Percentiles rank a stretch among this genome's conserved stretches.
These are phyloP conservation scores for Acheta domesticus DNA, from an alignment of 2,888 invertebrate species.

Conservation along the genomic window DNA sequence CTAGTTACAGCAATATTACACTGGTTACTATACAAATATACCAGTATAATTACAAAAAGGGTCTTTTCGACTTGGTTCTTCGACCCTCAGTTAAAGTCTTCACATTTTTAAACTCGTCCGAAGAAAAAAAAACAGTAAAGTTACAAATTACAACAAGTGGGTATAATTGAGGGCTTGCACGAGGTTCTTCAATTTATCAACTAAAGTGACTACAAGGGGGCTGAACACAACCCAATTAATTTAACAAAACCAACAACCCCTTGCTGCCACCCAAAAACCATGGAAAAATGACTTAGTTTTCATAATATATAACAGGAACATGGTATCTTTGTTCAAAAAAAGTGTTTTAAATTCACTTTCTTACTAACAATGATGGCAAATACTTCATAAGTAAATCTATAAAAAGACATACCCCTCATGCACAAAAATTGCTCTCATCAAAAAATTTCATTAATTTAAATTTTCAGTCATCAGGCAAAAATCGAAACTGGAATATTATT, in stretches of 20 bases:
- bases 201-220: slow-evolving; percentile 25
- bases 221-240: slow-evolving; percentile 21
- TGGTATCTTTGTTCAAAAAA: slow-evolving; percentile 37
- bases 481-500: slow-evolving; percentile 26
- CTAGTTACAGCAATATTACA: slow-evolving; percentile 38
- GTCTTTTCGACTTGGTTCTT: slow-evolving; percentile 29
- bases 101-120: slow-evolving; percentile 37
- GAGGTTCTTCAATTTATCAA: slow-evolving; percentile 1
- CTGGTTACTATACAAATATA: slow-evolving; percentile 37
- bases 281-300: slow-evolving; percentile 39
- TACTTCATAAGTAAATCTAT: slow-evolving; percentile 32
- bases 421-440: slow-evolving; percentile 32
- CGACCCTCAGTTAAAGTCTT: slow-evolving; percentile 35
- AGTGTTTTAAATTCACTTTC: slow-evolving; percentile 28
- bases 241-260: neutral
- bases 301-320: slow-evolving; percentile 38
- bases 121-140: slow-evolving; percentile 37
- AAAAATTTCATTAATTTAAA: slow-evolving; percentile 27
- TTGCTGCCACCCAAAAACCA: slow-evolving; percentile 29
- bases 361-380: slow-evolving; percentile 36
- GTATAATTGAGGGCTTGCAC: slow-evolving; percentile 28
- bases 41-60: slow-evolving; percentile 38
- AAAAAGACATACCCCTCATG: slow-evolving; percentile 32
- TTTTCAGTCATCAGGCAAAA: slow-evolving; percentile 33
- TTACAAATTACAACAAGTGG: slow-evolving; percentile 39